phyloP scores from a whole-genome alignment of 2,113 vertebrate genomes.

The Myrmophylax atrothorax region DNA sequence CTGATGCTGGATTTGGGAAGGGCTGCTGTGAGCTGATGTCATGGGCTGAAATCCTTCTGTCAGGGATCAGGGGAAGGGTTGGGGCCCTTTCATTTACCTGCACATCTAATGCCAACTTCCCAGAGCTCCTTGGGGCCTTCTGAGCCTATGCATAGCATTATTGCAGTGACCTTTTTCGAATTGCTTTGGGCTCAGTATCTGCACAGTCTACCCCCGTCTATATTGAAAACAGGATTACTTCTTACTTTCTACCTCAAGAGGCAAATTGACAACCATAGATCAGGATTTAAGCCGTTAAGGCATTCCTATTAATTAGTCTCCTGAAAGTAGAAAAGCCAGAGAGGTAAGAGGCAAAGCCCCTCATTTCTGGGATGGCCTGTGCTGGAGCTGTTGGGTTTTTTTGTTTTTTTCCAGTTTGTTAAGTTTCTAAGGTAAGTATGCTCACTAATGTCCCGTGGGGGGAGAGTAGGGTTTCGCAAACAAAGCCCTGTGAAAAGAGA shows the following conservation, averaged over 20 bases:
- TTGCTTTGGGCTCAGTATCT: background rate
- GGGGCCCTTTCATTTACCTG: background rate
- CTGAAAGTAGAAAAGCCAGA: background rate
- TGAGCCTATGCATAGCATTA: fast-evolving
- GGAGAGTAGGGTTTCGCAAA: background rate
- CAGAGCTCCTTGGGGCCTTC: background rate
- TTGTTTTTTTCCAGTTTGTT: background rate
- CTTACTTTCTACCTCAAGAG: background rate
- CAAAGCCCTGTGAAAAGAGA: slow-evolving; percentile 53
- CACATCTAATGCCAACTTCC: background rate
- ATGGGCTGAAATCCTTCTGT: background rate
- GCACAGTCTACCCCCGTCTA: background rate
- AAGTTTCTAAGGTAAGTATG: background rate
- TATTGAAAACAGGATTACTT: slow-evolving; percentile 13
- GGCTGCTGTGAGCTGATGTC: background rate
- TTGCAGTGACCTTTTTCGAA: background rate
- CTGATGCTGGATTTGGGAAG: background rate
- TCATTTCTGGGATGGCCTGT: background rate
- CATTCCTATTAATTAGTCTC: background rate
- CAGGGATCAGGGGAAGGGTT: background rate
- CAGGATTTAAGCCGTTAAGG: background rate
- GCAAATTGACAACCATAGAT: background rate
- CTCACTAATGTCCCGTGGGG: background rate
- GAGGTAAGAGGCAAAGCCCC: background rate
- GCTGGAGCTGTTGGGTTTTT: background rate